Base-by-base conservation (phyloP, 2,888 invertebrate genomes). In the Drosophila eohydei region DNA sequence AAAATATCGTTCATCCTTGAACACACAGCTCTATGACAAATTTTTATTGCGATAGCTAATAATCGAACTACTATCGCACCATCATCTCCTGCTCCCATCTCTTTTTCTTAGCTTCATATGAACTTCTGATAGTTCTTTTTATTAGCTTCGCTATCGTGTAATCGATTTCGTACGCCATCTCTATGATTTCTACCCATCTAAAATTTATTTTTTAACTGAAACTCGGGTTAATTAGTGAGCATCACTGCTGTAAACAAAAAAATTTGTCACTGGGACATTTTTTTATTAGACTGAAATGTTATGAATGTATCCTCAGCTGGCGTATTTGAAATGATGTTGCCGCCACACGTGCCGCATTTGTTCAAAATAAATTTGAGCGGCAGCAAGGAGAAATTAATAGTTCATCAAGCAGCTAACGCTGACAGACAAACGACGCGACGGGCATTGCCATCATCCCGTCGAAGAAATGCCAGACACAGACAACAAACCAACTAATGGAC, bases 321-420 rank as follows among this genome's bases (percentile, higher is more conserved):
- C 71, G 78, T 66, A 67, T 75, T 65, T 63, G 58, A 69, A 67
- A 50, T 62, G 43, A 69, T 84, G 70, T 77, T 68, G 60, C 52
- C 63, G 65, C 54, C 80, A 88, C 86, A 85, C 88, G 85, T 85
- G 88, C 82, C 84, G 51, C 74, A 74, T 55, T 76, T 82, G 85
- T 72, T 74, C 58, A 72, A 80, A 83, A 83, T 74, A 75, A 62
- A 51, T 65, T 68, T 63, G 40, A 60, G 55, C 36, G 51, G 52
- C 51, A 34, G 46, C 50, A 36, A 34, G 40, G 40, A 68, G 57
- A 83, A 88, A 86, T 83, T 84, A 84, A 88, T 88, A 84, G 87
- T 86, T 84, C 81, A 86, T 87, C 89, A 88, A 69, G 65, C 79
- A 59, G 67, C 66, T 44, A 57, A 71, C 52, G 78, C 71, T 89